These are phyloP conservation scores for Sapayoa aenigma DNA, from an alignment of 2,113 vertebrate genomes.

Conservation along the genomic window DNA sequence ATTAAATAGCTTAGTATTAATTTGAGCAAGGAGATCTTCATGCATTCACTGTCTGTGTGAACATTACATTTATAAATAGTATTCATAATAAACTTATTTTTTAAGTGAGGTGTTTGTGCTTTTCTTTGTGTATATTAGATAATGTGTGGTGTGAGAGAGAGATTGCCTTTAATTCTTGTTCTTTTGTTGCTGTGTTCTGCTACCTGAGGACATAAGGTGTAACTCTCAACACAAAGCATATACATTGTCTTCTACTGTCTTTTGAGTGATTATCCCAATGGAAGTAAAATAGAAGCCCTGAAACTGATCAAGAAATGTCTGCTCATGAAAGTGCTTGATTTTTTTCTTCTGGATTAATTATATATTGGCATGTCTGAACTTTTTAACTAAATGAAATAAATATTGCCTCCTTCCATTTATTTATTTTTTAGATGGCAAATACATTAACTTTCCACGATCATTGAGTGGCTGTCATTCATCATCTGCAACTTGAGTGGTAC, in stretches of 20 bases:
- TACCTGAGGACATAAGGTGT: background rate
- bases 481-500: background rate
- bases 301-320: background rate
- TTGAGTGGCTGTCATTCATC: background rate
- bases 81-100: background rate
- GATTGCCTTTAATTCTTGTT: background rate
- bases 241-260: background rate
- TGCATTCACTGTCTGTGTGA: background rate
- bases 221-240: background rate
- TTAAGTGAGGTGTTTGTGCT: background rate
- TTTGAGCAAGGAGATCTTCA: background rate
- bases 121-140: background rate
- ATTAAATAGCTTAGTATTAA: background rate
- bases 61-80: background rate
- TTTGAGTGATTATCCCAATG: background rate
- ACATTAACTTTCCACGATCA: background rate
- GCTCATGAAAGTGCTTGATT: background rate
- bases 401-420: background rate
- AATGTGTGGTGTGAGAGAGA: background rate
- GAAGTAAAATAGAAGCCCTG: slow-evolving; percentile 9
- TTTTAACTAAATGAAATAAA: background rate
- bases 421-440: background rate
- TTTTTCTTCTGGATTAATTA: background rate
- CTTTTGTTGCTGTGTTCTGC: background rate
- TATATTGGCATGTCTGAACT: background rate